phyloP scores from a whole-genome alignment of 2,797 vertebrate genomes.

The Falco naumanni region DNA sequence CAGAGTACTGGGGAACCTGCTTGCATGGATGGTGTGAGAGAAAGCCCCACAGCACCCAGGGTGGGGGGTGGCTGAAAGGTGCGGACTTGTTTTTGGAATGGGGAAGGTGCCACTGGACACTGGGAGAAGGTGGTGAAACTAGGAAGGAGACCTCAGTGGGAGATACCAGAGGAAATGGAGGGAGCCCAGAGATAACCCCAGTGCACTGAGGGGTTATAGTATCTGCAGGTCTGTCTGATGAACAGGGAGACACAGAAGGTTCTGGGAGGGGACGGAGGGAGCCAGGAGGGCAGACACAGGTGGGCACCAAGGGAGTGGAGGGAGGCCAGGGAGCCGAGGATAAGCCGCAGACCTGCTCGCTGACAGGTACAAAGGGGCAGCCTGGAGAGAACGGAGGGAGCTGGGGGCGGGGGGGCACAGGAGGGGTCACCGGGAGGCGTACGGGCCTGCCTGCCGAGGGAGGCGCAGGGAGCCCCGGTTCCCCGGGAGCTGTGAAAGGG shows the following conservation, averaged over 20 bases:
- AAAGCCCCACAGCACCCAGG: rapidly evolving
- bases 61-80: rapidly evolving
- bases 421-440: too few relatives aligned
- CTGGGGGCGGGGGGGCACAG: rapidly evolving
- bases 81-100: rapidly evolving
- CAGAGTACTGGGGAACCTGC: too few relatives aligned
- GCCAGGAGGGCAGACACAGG: neutral
- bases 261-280: rapidly evolving
- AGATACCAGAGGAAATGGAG: neutral
- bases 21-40: rapidly evolving
- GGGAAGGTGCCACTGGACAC: neutral
- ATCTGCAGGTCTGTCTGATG: neutral
- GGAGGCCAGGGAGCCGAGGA: rapidly evolving
- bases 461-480: neutral
- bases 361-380: neutral
- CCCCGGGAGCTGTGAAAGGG: rapidly evolving
- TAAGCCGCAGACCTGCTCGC: neutral
- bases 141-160: neutral
- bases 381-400: rapidly evolving
- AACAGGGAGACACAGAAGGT: rapidly evolving
- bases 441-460: neutral
- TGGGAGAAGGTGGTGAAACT: rapidly evolving
- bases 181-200: neutral
- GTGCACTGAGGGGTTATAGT: rapidly evolving
- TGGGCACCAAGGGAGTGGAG: neutral